Percentiles rank a stretch among this genome's conserved stretches.
These are phyloP conservation scores for Megaleporinus macrocephalus DNA, from an alignment of 2,113 vertebrate species.

Conservation along the genomic window DNA sequence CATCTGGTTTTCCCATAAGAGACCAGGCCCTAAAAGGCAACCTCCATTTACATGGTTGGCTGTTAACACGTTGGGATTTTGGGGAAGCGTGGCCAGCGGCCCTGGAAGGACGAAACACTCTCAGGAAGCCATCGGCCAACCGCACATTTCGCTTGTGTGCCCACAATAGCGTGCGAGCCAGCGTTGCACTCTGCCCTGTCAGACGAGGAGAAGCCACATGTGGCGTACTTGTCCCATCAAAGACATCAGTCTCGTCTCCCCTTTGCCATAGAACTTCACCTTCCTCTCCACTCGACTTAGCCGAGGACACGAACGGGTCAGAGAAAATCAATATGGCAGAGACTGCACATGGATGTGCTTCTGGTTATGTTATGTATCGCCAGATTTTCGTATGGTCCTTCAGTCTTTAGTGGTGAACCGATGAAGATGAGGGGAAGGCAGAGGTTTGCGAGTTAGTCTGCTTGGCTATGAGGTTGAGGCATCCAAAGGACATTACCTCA, in stretches of 20 bases:
- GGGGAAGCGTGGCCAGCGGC: slow-evolving; percentile 25
- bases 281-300: neutral
- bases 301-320: neutral
- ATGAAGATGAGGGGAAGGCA: neutral
- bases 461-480: slow-evolving; percentile 65
- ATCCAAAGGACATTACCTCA: slow-evolving; percentile 77
- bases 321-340: neutral
- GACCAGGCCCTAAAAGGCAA: slow-evolving; percentile 32
- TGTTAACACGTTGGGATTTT: slow-evolving; percentile 53
- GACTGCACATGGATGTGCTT: neutral
- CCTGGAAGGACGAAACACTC: slow-evolving; percentile 17
- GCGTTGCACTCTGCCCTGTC: slow-evolving; percentile 13
- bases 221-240: slow-evolving; percentile 16
- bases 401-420: slow-evolving; percentile 10
- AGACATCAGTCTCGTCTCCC: slow-evolving; percentile 17
- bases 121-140: slow-evolving; percentile 30
- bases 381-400: neutral
- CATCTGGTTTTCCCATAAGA: slow-evolving; percentile 48
- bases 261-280: neutral
- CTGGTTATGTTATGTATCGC: neutral
- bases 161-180: slow-evolving; percentile 33
- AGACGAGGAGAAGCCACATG: slow-evolving; percentile 25
- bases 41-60: slow-evolving; percentile 48
- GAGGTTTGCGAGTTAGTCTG: slow-evolving; percentile 2
- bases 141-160: slow-evolving; percentile 24